These are phyloP conservation scores for Atlantisia rogersi DNA, from an alignment of 2,113 vertebrate species.

Conservation along the genomic window DNA sequence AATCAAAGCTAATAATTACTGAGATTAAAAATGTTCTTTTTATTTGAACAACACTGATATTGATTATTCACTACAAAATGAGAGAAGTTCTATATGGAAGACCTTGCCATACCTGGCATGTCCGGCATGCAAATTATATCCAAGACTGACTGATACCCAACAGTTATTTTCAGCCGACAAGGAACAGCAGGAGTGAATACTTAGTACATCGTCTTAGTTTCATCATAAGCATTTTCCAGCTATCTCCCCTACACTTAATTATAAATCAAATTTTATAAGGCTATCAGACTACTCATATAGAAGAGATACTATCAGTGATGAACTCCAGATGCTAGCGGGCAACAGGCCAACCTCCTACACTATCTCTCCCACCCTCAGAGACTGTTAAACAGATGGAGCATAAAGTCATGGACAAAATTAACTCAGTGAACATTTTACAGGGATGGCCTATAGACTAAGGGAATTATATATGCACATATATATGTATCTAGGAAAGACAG, in stretches of 20 bases:
- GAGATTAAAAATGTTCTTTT: not conserved
- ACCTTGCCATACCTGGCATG: not conserved
- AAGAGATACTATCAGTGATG: not conserved
- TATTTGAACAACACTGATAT: not conserved
- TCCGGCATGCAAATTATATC: not conserved
- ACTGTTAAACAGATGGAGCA: too few species aligned
- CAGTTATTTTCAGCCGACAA: not conserved
- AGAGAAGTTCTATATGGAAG: not conserved
- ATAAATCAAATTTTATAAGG: not conserved
- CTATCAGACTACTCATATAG: not conserved
- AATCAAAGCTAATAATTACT: not conserved
- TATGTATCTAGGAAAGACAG: too few species aligned
- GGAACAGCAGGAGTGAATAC: not conserved
- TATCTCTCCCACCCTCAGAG: too few species aligned
- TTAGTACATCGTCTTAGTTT: not conserved
- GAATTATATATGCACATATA: too few species aligned
- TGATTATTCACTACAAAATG: not conserved
- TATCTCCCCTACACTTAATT: not conserved
- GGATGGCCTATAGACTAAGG: too few species aligned
- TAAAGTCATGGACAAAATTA: too few species aligned
- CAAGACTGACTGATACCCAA: not conserved
- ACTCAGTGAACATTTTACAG: too few species aligned
- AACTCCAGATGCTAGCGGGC: too few species aligned
- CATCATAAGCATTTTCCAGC: too few species aligned
- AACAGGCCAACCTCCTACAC: too few species aligned